Conservation (phyloP, 2,888 invertebrate species). For the Ornithoptera priamus region DNA sequence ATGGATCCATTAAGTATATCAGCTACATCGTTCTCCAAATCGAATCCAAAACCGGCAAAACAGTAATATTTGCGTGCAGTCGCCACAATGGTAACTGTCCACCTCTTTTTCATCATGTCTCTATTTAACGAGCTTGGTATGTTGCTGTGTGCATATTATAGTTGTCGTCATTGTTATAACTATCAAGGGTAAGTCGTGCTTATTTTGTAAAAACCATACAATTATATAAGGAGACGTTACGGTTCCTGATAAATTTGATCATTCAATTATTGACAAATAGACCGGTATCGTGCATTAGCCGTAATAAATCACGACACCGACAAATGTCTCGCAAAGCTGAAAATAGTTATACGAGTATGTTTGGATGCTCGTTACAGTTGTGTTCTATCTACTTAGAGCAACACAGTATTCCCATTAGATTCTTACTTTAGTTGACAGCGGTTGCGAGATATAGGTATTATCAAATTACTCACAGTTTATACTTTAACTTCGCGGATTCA, state of each 20-base stretch:
- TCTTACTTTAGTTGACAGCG: constrained; percentile 64
- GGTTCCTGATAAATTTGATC: background rate
- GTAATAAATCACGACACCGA: constrained; percentile 16
- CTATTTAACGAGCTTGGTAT: too few relatives aligned
- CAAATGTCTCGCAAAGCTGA: constrained; percentile 16
- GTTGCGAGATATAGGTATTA: constrained; percentile 56
- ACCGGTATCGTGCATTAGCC: constrained; percentile 14
- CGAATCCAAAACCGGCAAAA: too few relatives aligned
- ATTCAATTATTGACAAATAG: background rate
- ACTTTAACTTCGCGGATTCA: constrained; percentile 41
- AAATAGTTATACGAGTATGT: constrained; percentile 20
- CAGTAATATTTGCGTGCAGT: too few relatives aligned
- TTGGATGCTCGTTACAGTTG: constrained; percentile 34
- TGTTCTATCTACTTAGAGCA: constrained; percentile 50
- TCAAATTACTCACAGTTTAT: constrained; percentile 62
- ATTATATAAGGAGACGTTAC: background rate
- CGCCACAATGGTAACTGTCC: too few relatives aligned
- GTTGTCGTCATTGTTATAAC: too few relatives aligned
- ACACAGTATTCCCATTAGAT: constrained; percentile 74
- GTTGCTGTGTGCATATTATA: too few relatives aligned
- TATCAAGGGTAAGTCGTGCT: background rate
- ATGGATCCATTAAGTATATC: too few relatives aligned
- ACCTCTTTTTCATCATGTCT: too few relatives aligned
- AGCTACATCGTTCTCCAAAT: too few relatives aligned
- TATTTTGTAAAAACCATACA: background rate